Base-by-base conservation (phyloP, 2,888 invertebrate genomes). In the Orthosia cruda region DNA sequence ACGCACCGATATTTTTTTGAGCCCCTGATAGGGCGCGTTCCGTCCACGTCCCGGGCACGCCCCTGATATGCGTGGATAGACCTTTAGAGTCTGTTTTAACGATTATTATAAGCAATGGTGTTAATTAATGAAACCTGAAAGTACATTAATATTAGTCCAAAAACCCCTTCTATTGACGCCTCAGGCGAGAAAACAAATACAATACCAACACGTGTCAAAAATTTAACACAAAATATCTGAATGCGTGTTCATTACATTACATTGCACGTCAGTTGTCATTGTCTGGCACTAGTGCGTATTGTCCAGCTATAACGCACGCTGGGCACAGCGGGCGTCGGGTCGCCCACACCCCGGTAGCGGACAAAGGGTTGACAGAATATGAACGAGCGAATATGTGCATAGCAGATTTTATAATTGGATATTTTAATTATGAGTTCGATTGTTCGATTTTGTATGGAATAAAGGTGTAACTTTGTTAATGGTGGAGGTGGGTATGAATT, bases 161-260 rank as follows among this genome's bases (percentile, higher is more conserved):
- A 77, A 75, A 61, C 80, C 80, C 75, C 81, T 76, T 85, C 59
- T 89, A 89, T 89, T 87, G 84, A 86, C 88, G 91, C 92, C 89
- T 85, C 85, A 75, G 86, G 92, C 92, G 89, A 88, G 91, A 92
- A 92, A 93, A 93, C 90, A 90, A 81, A 83, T 55, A 81, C 74
- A 87, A 85, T 87, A 81, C 80, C 45, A 16, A 47, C 93, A 87
- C 93, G 92, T 91, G 93, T 91, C 91, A 78, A 82, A 87, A 91
- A 91, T 89, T 89, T 87, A 84, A 89, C 88, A 89, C 89, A 89
- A 86, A 88, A 88, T 87, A 88, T 81, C 87, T 80, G 87, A 85
- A 88, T 88, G 83, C 88, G 90, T 92, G 94, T 90, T 94, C 94
- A 93, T 94, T 94, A 93, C 92, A 61, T 61, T 61, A 61, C 61